Evolutionary conservation across 1,140 invertebrate genomes (phyloP).

Genomic region (Hirudo medicinalis): DNA sequence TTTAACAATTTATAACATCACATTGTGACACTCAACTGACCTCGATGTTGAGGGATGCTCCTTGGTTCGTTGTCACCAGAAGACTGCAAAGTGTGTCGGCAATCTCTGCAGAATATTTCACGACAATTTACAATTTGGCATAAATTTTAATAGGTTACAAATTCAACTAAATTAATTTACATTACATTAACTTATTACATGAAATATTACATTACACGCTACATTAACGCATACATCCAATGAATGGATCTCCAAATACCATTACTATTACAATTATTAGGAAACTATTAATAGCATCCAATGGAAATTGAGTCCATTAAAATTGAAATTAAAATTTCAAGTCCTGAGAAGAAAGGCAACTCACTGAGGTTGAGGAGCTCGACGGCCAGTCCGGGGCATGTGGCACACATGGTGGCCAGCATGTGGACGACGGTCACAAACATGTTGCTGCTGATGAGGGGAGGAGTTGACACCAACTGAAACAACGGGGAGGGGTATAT

Average conservation of each 20-base stretch:
- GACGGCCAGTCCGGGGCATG: conserved; percentile 80
- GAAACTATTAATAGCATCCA: conserved; percentile 16
- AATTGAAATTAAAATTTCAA: background rate
- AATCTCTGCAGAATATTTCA: conserved; percentile 50
- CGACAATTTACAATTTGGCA: background rate
- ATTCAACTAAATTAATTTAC: too few relatives aligned
- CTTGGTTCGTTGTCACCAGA: conserved; percentile 54
- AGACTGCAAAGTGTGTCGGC: conserved; percentile 82
- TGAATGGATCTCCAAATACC: background rate
- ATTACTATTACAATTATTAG: too few relatives aligned
- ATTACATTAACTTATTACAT: background rate
- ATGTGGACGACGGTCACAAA: conserved; percentile 91
- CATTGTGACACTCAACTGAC: conserved; percentile 23
- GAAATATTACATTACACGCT: background rate
- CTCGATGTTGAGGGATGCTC: conserved; percentile 30
- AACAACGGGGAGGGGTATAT: conserved; percentile 30
- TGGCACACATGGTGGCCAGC: conserved; percentile 83
- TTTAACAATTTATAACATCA: too few relatives aligned
- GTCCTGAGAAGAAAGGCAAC: conserved; percentile 18
- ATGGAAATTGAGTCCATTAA: background rate
- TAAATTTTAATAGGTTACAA: too few relatives aligned
- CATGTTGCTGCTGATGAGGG: conserved; percentile 77
- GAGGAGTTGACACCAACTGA: conserved; percentile 75
- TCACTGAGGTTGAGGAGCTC: conserved; percentile 69
- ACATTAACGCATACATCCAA: background rate